Base-by-base conservation (phyloP, 1,140 invertebrate species). In the Bradysia coprophila region DNA sequence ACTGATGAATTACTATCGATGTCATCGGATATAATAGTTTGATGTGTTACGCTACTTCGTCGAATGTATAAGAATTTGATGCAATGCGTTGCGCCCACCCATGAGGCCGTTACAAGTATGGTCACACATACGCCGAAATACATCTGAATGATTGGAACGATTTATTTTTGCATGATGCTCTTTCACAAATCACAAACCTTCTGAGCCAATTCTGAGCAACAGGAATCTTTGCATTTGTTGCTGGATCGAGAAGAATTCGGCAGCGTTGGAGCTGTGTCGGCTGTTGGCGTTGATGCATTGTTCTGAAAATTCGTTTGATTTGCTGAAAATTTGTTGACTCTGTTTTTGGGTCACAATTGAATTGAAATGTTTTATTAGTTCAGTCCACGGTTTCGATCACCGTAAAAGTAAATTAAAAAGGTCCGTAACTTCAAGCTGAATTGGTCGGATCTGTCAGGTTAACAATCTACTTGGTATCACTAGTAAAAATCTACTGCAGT, bases 51-150 rank as follows among this genome's bases (percentile, higher is more conserved):
- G 49, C 59, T 60, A 50, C 51, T 59, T 31, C 56, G 59, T 51
- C 49, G 53, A 43, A 51, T 61, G 57, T 85, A 90, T 54, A 88
- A 72, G 56, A 84, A 81, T 64, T 89, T 89, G 47, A 90, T 81
- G 55, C 80, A 80, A 55, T 91, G 85, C 3, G 85, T 87, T 9
- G 83, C 76, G 10, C 82, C 84, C 21, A 90, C 85, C 86, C 85
- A 91, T n/a, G 81, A 81, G 13, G 75, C 75, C 18, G 85, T 85
- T 38, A 90, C 75, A 47, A 79, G 75, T 36, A 83, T 68, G 23
- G 81, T 89, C 43, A 91, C 81, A 59, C 84, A 80, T 40, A 89
- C 72, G 28, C 87, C 87, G 54, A 80, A 83, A 53, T 87, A 85
- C 55, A 88, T 85, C 81, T 88, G 63, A 41, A 72, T 72, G 49